Percentiles rank a stretch among this genome's conserved stretches.
Conservation (phyloP, 2,888 invertebrate species). For the Dorcus parallelipipedus region DNA sequence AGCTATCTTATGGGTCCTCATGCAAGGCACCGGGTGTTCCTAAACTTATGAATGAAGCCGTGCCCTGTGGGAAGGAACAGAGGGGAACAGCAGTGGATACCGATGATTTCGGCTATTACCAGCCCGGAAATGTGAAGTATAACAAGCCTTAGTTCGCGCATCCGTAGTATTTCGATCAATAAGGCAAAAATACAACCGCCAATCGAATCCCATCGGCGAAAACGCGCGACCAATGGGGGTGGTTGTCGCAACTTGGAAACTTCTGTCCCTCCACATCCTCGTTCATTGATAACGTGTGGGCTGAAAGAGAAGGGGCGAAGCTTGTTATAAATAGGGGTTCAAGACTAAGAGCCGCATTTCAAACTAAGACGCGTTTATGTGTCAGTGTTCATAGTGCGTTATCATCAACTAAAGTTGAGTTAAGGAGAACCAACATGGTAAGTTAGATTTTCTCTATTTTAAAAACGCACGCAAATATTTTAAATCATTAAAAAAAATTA, state of each 20-base stretch:
- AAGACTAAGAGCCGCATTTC: constrained; percentile 40
- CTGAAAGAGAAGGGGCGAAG: constrained; percentile 50
- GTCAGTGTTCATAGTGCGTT: constrained; percentile 1
- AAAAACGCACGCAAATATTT: background rate
- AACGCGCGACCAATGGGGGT: constrained; percentile 38
- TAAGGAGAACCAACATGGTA: constrained; percentile 13
- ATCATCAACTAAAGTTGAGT: background rate
- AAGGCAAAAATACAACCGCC: constrained; percentile 34
- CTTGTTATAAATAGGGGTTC: constrained; percentile 45
- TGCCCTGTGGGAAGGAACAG: constrained; percentile 18
- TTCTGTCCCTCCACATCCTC: constrained; percentile 39
- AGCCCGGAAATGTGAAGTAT: constrained; percentile 30
- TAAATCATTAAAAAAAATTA: background rate
- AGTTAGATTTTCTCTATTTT: constrained; percentile 2
- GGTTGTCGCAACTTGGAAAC: constrained; percentile 39
- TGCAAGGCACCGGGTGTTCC: background rate
- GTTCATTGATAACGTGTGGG: constrained; percentile 71
- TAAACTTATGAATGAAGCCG: constrained; percentile 40
- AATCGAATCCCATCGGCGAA: constrained; percentile 38
- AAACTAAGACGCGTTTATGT: constrained; percentile 5
- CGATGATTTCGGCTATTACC: constrained; percentile 33
- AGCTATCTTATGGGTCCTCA: too few relatives aligned
- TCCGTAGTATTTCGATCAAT: constrained; percentile 41
- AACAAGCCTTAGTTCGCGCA: constrained; percentile 30
- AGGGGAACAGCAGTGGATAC: constrained; percentile 26